These are phyloP conservation scores for Erinaceus europaeus DNA, from an alignment of 2,113 vertebrate species.

Conservation along the genomic window DNA sequence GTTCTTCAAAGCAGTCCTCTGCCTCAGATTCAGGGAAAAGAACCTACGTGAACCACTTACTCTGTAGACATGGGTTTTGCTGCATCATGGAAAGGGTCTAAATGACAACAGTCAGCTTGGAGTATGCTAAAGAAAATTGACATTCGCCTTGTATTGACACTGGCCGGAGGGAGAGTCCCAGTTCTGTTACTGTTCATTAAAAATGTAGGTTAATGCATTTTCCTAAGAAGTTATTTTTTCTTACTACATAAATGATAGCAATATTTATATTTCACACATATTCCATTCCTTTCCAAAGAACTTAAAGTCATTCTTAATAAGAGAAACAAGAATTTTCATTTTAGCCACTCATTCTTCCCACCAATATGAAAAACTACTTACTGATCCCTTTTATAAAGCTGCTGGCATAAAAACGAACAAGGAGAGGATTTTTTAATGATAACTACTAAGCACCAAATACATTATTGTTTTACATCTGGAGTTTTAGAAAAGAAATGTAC, in stretches of 20 bases:
- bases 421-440: conserved; percentile 29
- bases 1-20: neutral
- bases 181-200: neutral
- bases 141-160: neutral
- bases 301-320: neutral
- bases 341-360: too few species aligned
- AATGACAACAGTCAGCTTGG: neutral
- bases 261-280: conserved; percentile 20
- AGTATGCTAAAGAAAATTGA: neutral
- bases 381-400: conserved; percentile 29
- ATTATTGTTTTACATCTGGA: conserved; percentile 64
- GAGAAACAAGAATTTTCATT: neutral
- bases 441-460: conserved; percentile 24
- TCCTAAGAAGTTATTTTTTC: neutral
- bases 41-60: accelerated
- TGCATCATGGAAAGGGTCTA: too few species aligned
- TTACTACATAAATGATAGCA: neutral
- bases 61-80: neutral
- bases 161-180: neutral
- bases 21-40: neutral
- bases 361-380: neutral
- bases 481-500: conserved; percentile 47
- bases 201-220: neutral
- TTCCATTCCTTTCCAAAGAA: conserved; percentile 34
- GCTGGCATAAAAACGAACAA: conserved; percentile 26